phyloP scores from a whole-genome alignment of 1,140 invertebrate species.

The Steinernema khuongi region DNA sequence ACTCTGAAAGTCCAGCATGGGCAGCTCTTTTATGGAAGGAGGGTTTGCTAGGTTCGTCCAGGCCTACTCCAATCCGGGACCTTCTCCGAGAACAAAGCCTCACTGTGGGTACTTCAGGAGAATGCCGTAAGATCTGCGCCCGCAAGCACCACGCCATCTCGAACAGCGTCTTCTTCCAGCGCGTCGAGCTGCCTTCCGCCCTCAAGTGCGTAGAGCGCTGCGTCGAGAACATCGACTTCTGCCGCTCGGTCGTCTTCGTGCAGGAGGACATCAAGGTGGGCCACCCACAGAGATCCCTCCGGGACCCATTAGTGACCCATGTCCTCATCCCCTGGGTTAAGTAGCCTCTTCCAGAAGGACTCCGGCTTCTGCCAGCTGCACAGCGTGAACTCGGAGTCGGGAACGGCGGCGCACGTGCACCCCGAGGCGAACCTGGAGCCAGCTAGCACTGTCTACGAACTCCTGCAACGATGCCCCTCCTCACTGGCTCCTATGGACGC shows the following conservation, averaged over 20 bases:
- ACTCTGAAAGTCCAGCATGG: too few species aligned
- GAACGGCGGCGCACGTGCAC: slow-evolving; percentile 18
- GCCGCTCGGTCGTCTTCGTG: slow-evolving; percentile 35
- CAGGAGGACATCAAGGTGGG: slow-evolving; percentile 25
- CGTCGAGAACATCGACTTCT: slow-evolving; percentile 43
- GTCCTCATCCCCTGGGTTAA: neutral
- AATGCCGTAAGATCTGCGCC: neutral
- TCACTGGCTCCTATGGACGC: slow-evolving; percentile 24
- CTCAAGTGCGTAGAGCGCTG: slow-evolving; percentile 49
- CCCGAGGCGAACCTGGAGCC: slow-evolving; percentile 30
- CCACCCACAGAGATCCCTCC: too few species aligned
- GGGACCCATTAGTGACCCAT: too few species aligned
- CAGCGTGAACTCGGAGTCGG: slow-evolving; percentile 40
- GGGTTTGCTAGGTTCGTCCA: too few species aligned
- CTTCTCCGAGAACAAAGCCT: too few species aligned
- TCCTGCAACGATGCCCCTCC: slow-evolving; percentile 26
- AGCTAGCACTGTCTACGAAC: slow-evolving; percentile 25
- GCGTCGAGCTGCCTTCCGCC: slow-evolving; percentile 37
- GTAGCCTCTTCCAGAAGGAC: slow-evolving; percentile 32
- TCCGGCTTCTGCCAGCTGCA: slow-evolving; percentile 45
- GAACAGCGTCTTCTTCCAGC: slow-evolving; percentile 26
- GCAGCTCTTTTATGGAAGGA: too few species aligned
- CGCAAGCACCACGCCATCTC: neutral
- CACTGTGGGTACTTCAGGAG: too few species aligned
- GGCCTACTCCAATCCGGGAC: too few species aligned